Base-by-base conservation (phyloP, 2,888 invertebrate species). In the Acanthopleura granulata region DNA sequence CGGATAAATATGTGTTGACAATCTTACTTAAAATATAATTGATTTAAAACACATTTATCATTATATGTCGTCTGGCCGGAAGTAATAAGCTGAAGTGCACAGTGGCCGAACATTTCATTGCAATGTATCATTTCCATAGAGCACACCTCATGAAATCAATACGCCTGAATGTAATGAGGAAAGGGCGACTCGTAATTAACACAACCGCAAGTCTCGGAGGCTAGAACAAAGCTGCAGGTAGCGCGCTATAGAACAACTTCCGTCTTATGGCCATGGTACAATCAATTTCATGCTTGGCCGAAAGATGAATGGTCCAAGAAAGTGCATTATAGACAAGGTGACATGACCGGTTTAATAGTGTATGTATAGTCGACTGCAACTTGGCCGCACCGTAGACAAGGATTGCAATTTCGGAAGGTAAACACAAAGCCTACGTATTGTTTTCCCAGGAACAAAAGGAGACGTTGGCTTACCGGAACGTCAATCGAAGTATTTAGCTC, bases 41-140 rank as follows among this genome's bases (percentile, higher is more conserved):
- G 57, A 57, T 57, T 57, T 4, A n/a, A 57, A 57, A 57, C 22
- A 57, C 57, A 57, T n/a, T 22, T 25, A 25, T 66, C 66, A 66
- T 66, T 66, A 66, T 27, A 22, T 25, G 16, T 27, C 29, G 29
- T 66, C 25, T 27, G 16, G 29, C 66, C 66, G 66, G 66, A 66
- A 66, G 25, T 66, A 66, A 66, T 27, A 66, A 66, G 25, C 22
- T 16, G 25, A 6, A 27, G 25, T 66, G 25, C 16, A 18, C 66
- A 6, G 66, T 66, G 66, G 66, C 29, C 22, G 25, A 66, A 27
- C 66, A 66, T 27, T 66, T 66, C 29, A 66, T 6, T 27, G 25
- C 22, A 66, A 22, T 66, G 66, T 66, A 66, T 66, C 29, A 66
- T 66, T 27, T 27, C 66, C 25, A 27, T 66, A 27, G 57, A n/a